Conservation (phyloP, 2,113 vertebrate species). For the Isurus oxyrinchus region DNA sequence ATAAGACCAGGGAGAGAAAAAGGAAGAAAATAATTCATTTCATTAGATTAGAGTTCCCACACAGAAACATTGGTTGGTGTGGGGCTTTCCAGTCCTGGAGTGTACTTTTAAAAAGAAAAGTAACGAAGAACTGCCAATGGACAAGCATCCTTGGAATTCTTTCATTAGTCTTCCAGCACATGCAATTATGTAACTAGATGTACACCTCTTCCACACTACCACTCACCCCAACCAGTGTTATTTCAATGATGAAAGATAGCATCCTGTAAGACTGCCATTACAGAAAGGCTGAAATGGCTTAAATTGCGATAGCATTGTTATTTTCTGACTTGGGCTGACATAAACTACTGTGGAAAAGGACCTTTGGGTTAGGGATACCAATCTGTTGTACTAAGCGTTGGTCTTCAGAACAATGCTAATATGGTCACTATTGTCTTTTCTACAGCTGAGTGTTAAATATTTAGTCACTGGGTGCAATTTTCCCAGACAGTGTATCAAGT, state of each 20-base stretch:
- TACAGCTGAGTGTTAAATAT: background rate
- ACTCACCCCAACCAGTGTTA: background rate
- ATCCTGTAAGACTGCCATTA: background rate
- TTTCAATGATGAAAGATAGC: background rate
- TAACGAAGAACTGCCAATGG: background rate
- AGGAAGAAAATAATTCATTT: too few relatives aligned
- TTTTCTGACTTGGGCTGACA: background rate
- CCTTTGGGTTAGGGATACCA: background rate
- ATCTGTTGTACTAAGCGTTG: background rate
- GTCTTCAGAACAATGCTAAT: background rate
- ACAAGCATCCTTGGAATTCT: background rate
- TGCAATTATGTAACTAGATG: background rate
- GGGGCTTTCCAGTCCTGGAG: background rate
- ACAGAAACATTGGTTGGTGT: background rate
- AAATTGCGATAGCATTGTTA: background rate
- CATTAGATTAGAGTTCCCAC: background rate
- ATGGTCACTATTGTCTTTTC: background rate
- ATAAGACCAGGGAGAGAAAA: background rate
- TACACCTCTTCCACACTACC: background rate
- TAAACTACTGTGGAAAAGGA: background rate
- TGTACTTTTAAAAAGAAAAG: background rate
- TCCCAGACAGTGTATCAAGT: background rate
- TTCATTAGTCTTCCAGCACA: background rate
- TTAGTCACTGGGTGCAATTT: background rate
- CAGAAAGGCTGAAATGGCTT: background rate